Evolutionary conservation across 2,888 invertebrate species (phyloP), one percentile per base, ranked within the genome.

Genomic region (Polydrusus cervinus): DNA sequence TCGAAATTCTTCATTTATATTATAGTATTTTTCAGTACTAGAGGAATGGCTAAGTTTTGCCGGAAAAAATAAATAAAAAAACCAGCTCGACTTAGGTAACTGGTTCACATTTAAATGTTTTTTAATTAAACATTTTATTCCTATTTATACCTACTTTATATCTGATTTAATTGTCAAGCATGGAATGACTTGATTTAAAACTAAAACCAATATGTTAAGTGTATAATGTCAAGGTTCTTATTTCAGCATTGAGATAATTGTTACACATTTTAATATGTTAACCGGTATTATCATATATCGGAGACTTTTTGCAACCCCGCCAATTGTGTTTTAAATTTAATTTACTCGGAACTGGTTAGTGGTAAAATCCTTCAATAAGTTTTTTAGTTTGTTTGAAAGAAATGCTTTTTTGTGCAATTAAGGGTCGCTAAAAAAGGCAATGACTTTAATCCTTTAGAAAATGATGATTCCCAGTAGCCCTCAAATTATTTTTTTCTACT

Each of bases 91-190:
- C 30, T 53, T 53, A 53, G 53, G 20, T 11, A 11, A 53, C 30
- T 53, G n/a, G 53, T 53, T 40, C 20, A 43, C 61, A 38, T 43
- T 61, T 61, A 61, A 18, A 40, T 61, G 10, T 61, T 38, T 43
- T 40, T 11, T 16, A 60, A 40, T 40, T 25, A 61, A 40, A 16
- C 25, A 11, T 61, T 61, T 61, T 34, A 38, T 34, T 61, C 20
- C 30, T 61, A 61, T 61, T 34, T 40, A 40, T 40, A 40, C 13
- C 38, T 61, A 11, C 30, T 34, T 1, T 34, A 61, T 61, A 61
- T 61, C 61, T 40, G 61, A 61, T 61, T 64, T 49, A 53, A 30
- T 53, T 53, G 25, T 53, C 53, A n/a, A 13, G 30, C n/a, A 25
- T 53, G 53, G n/a, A 25, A 53, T n/a, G 8, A 53, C 53, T 53